Percentiles rank a stretch among this genome's conserved stretches.
Evolutionary conservation across 1,140 invertebrate genomes (phyloP).

Genomic region (Eupeodes corollae): DNA sequence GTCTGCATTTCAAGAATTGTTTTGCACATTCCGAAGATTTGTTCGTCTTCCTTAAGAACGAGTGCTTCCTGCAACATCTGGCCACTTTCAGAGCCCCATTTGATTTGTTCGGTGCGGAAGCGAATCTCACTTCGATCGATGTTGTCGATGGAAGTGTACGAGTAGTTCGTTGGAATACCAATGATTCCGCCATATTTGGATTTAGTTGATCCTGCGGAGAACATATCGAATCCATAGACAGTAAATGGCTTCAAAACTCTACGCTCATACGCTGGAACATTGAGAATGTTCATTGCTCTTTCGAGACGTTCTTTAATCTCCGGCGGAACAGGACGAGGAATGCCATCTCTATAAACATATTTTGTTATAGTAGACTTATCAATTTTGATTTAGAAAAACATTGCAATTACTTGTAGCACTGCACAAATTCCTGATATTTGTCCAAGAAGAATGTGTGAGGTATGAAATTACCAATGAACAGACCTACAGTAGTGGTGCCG

Average conservation of each 20-base stretch:
- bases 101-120: slow-evolving; percentile 42
- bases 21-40: slow-evolving; percentile 64
- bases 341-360: slow-evolving; percentile 35
- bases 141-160: slow-evolving; percentile 37
- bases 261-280: slow-evolving; percentile 34
- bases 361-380: background rate
- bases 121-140: slow-evolving; percentile 43
- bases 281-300: slow-evolving; percentile 42
- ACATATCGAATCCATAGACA: slow-evolving; percentile 51
- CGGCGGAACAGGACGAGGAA: slow-evolving; percentile 34
- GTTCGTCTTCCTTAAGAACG: slow-evolving; percentile 57
- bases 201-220: slow-evolving; percentile 37
- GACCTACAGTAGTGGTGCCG: slow-evolving; percentile 15
- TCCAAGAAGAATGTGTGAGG: slow-evolving; percentile 43
- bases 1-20: slow-evolving; percentile 52
- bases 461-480: slow-evolving; percentile 28
- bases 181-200: slow-evolving; percentile 43
- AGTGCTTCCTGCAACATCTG: slow-evolving; percentile 50
- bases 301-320: slow-evolving; percentile 35
- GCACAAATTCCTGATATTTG: slow-evolving; percentile 40
- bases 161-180: slow-evolving; percentile 53
- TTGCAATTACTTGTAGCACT: slow-evolving; percentile 42
- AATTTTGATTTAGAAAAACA: slow-evolving; percentile 3
- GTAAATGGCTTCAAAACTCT: slow-evolving; percentile 44
- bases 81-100: slow-evolving; percentile 50